These are phyloP conservation scores for Pseudomugil gertrudae DNA, from an alignment of 2,797 vertebrate genomes.

Conservation along the genomic window DNA sequence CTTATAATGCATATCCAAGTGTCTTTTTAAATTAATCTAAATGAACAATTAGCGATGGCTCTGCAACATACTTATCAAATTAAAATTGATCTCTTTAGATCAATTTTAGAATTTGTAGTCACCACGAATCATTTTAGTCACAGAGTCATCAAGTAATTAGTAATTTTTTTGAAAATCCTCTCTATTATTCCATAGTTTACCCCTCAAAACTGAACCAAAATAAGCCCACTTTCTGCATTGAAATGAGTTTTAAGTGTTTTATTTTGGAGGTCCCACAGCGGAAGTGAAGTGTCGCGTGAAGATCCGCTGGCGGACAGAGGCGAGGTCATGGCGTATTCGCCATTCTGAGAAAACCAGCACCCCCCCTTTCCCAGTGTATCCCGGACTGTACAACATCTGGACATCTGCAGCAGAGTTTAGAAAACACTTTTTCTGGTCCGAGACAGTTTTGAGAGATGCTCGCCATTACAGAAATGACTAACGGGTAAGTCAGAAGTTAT, in stretches of 20 bases:
- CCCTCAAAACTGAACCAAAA: no score
- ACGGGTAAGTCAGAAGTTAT: slow-evolving; percentile 73
- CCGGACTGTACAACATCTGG: slow-evolving; percentile 68
- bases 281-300: slow-evolving; percentile 3
- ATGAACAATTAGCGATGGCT: no score
- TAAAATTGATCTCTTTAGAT: no score
- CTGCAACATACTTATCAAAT: no score
- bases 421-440: background rate
- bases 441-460: slow-evolving; percentile 66
- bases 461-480: slow-evolving; percentile 80
- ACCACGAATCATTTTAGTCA: no score
- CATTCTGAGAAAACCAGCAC: slow-evolving; percentile 39
- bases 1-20: no score
- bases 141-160: no score
- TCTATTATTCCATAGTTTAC: no score
- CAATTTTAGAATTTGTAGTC: no score
- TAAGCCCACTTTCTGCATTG: no score
- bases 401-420: slow-evolving; percentile 22
- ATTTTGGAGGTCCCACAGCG: slow-evolving; percentile 31
- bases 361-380: slow-evolving; percentile 7
- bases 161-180: no score
- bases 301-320: slow-evolving; percentile 22
- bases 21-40: no score
- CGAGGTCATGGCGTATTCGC: slow-evolving; percentile 63
- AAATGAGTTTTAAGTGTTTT: background rate